Evolutionary conservation across 1,140 invertebrate species (phyloP).

Genomic region (Bombus polaris): DNA sequence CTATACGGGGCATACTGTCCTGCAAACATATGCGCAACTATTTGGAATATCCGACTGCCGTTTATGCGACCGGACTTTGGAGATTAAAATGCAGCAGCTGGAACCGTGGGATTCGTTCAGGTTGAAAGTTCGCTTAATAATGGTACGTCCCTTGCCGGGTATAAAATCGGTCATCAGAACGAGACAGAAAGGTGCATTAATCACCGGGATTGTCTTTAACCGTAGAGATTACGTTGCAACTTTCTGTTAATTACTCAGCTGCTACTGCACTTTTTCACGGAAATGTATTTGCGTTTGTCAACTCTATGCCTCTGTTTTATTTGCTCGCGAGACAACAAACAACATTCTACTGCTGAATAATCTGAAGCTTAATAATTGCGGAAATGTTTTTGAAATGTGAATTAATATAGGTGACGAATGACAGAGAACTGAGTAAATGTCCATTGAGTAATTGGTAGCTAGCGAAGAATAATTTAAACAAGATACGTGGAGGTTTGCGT

Average conservation of each 20-base stretch:
- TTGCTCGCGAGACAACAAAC: neutral
- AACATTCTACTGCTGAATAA: too few relatives aligned
- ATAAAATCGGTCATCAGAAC: neutral
- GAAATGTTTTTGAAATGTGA: too few relatives aligned
- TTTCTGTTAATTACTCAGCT: conserved; percentile 12
- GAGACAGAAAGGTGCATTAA: neutral
- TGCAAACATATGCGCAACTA: conserved; percentile 15
- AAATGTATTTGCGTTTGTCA: neutral
- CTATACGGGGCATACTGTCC: neutral
- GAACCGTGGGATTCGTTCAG: neutral
- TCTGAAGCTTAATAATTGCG: too few relatives aligned
- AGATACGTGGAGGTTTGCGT: too few relatives aligned
- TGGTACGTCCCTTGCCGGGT: neutral
- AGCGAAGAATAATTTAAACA: too few relatives aligned
- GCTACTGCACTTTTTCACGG: neutral
- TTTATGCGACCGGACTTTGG: neutral
- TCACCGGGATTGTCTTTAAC: conserved; percentile 21
- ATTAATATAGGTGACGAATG: too few relatives aligned
- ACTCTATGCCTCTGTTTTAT: neutral
- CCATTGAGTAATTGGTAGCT: too few relatives aligned
- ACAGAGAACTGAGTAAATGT: too few relatives aligned
- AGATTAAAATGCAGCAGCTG: conserved; percentile 30
- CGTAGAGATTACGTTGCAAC: neutral
- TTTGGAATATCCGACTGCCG: conserved; percentile 7
- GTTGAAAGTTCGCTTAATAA: conserved; percentile 1